These are phyloP conservation scores for Tonatia bakeri DNA, from an alignment of 2,113 vertebrate genomes.

Conservation along the genomic window DNA sequence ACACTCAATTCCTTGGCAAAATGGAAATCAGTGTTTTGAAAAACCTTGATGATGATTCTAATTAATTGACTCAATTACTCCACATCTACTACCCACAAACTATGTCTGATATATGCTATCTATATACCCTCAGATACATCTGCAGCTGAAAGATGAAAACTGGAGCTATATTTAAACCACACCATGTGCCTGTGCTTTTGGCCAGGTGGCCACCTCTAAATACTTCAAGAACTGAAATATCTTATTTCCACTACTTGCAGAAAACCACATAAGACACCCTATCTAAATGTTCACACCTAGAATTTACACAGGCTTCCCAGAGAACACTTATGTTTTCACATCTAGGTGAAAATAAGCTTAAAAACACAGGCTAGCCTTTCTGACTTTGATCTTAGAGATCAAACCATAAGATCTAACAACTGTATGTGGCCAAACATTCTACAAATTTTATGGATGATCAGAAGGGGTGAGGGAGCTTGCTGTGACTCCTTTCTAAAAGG, in stretches of 20 bases:
- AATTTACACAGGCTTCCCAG: not conserved
- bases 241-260: conserved; percentile 27
- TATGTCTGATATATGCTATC: not conserved
- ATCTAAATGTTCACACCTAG: not conserved
- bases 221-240: conserved; percentile 48
- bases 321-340: conserved; percentile 24
- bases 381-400: conserved; percentile 22
- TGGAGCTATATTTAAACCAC: conserved; percentile 18
- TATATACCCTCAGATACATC: not conserved
- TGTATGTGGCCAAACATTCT: not conserved
- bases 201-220: conserved; percentile 22
- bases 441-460: not conserved
- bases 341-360: conserved; percentile 25
- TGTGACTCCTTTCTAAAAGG: not conserved
- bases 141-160: not conserved
- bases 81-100: not conserved
- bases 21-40: not conserved
- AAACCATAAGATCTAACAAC: not conserved
- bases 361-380: not conserved
- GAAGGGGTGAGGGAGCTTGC: not conserved
- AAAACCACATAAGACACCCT: not conserved
- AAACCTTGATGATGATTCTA: not conserved
- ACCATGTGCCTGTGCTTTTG: conserved; percentile 6
- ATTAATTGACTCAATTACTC: not conserved
- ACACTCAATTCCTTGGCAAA: not conserved